Conservation (phyloP, 2,113 vertebrate species). For the Pycnonotus jocosus region DNA sequence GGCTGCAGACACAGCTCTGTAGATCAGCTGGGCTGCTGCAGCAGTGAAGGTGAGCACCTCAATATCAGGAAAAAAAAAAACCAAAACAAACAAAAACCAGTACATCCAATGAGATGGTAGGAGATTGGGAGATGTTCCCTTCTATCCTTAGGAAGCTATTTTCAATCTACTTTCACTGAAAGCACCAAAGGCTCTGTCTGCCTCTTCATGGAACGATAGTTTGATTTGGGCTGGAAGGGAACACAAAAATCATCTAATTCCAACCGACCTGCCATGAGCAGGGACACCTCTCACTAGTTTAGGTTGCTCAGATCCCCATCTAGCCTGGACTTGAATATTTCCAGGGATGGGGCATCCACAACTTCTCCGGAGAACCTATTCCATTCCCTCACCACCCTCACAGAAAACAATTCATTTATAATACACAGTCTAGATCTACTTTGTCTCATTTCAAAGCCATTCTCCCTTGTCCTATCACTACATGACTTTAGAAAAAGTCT, state of each 20-base stretch:
- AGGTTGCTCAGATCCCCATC: neutral
- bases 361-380: neutral
- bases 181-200: neutral
- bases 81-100: too few relatives aligned
- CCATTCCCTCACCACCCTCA: neutral
- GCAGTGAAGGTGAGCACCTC: neutral
- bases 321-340: neutral
- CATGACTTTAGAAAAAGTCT: neutral
- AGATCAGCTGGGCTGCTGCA: neutral
- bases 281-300: neutral
- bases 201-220: neutral
- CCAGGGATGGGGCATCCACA: neutral
- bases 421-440: neutral
- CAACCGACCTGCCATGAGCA: neutral
- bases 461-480: neutral
- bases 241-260: neutral
- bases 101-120: accelerated
- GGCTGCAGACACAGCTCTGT: neutral
- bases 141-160: neutral
- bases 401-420: neutral
- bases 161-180: neutral
- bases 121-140: neutral
- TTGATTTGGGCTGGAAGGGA: neutral
- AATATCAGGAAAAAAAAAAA: neutral
- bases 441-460: neutral